phyloP scores from a whole-genome alignment of 2,113 vertebrate genomes.

The Salvelinus sp. region DNA sequence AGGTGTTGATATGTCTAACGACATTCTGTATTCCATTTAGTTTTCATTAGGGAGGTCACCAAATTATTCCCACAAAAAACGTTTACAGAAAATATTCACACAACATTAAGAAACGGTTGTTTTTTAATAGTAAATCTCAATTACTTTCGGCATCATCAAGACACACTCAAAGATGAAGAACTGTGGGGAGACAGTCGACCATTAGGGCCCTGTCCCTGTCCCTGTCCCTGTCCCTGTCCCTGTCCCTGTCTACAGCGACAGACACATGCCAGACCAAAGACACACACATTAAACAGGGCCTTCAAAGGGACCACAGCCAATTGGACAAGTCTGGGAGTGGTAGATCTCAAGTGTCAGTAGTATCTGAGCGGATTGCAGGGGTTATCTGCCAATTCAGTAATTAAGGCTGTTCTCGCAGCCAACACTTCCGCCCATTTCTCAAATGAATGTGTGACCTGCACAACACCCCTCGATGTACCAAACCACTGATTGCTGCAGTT shows the following conservation, averaged over 20 bases:
- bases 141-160: too few species aligned
- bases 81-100: neutral
- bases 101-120: too few species aligned
- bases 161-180: slow-evolving; percentile 36
- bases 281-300: slow-evolving; percentile 71
- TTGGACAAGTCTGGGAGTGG: slow-evolving; percentile 51
- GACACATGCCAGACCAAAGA: slow-evolving; percentile 68
- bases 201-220: slow-evolving; percentile 12
- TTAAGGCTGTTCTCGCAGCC: slow-evolving; percentile 52
- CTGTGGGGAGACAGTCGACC: slow-evolving; percentile 3
- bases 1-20: slow-evolving; percentile 65
- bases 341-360: slow-evolving; percentile 40
- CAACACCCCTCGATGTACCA: slow-evolving; percentile 35
- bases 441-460: slow-evolving; percentile 64
- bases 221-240: slow-evolving; percentile 24
- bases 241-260: slow-evolving; percentile 47
- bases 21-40: slow-evolving; percentile 58
- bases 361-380: slow-evolving; percentile 62
- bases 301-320: slow-evolving; percentile 66
- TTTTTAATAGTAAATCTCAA: neutral
- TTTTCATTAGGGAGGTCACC: slow-evolving; percentile 59
- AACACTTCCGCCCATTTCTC: slow-evolving; percentile 45
- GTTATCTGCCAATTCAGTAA: slow-evolving; percentile 68
- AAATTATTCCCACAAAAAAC: slow-evolving; percentile 52
- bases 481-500: slow-evolving; percentile 60